Conservation (phyloP, 2,797 vertebrate species). For the Aselliscus stoliczkanus region DNA sequence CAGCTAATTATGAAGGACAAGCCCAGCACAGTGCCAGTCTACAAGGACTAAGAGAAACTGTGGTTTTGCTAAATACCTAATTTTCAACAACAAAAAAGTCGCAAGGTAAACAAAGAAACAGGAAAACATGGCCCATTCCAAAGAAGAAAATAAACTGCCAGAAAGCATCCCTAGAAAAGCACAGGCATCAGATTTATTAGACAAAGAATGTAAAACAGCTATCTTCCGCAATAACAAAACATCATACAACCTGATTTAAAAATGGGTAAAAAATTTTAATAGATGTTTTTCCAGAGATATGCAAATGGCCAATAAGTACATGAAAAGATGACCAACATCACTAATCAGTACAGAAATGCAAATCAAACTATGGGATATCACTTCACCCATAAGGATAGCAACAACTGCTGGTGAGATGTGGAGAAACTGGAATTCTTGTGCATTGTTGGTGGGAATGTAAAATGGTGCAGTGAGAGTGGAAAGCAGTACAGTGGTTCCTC, state of each 20-base stretch:
- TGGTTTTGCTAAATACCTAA: not conserved
- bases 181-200: not conserved
- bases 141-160: not conserved
- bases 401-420: not conserved
- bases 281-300: not conserved
- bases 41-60: not conserved
- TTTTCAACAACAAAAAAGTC: not conserved
- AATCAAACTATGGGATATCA: not conserved
- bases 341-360: not conserved
- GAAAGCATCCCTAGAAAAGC: not conserved
- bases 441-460: not conserved
- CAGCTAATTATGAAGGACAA: not conserved
- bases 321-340: not conserved
- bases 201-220: conserved; percentile 3
- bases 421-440: not conserved
- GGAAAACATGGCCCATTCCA: not conserved
- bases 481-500: not conserved
- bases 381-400: not conserved
- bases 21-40: not conserved
- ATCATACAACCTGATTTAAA: not conserved
- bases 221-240: not conserved
- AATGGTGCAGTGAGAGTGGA: not conserved
- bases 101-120: not conserved
- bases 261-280: not conserved
- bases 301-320: not conserved